Evolutionary conservation across 1,140 invertebrate genomes (phyloP).

Genomic region (Oncopodura yosiiana): DNA sequence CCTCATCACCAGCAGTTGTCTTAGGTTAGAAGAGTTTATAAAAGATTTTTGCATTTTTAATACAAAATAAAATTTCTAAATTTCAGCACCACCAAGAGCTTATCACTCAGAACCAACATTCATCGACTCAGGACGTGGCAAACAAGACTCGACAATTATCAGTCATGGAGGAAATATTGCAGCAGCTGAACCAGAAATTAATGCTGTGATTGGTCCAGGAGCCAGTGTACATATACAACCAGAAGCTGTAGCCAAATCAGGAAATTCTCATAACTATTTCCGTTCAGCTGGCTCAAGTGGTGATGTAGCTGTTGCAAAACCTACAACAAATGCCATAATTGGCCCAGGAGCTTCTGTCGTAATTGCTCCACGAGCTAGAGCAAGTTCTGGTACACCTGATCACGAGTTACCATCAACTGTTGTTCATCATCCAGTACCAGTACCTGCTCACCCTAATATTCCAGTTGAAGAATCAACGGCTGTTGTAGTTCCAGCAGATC

Average conservation of each 20-base stretch:
- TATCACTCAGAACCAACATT: conserved; percentile 26
- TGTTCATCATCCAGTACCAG: neutral
- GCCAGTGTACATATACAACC: conserved; percentile 25
- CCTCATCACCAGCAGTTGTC: too few species aligned
- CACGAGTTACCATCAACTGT: neutral
- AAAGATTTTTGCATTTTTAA: too few species aligned
- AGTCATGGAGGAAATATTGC: neutral
- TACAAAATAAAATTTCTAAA: too few species aligned
- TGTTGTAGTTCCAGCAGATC: conserved; percentile 6
- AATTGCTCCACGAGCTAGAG: conserved; percentile 21
- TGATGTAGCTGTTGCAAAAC: conserved; percentile 27
- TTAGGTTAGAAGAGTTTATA: too few species aligned
- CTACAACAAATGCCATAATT: conserved; percentile 18
- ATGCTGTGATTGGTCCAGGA: conserved; percentile 2
- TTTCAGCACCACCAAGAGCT: conserved; percentile 16
- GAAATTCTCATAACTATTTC: neutral
- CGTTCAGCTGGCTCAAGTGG: conserved; percentile 3
- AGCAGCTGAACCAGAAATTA: neutral
- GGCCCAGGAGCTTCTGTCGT: conserved; percentile 24
- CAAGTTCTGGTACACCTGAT: conserved; percentile 11
- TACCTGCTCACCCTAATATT: neutral
- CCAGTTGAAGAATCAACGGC: conserved; percentile 4
- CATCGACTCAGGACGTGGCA: conserved; percentile 27
- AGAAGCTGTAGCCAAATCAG: conserved; percentile 22
- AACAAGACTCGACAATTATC: neutral